Evolutionary conservation across 2,888 invertebrate species (phyloP), one percentile per base, ranked within the genome.

Genomic region (Parnassius smintheus): DNA sequence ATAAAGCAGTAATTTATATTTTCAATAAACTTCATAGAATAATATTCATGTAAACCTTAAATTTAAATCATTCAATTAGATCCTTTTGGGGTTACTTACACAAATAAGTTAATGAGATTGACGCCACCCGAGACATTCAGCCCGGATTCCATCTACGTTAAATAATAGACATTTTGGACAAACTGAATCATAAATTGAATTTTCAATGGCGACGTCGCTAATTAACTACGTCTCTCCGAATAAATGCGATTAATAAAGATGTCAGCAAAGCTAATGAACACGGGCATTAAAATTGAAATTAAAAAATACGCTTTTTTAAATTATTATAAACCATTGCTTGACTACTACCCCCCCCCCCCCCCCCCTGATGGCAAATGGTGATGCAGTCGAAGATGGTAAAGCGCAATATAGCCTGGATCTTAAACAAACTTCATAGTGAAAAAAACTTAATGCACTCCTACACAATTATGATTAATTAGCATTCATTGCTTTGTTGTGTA

Each of bases 131-230:
- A 22, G 22, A 22, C 12, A 11, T 55, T 22, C 11, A 18, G 4
- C 12, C 55, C 22, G 55, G 22, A 55, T 44, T 45, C 22, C 45
- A 55, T 55, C 55, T 45, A 45, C 11, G 45, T 22, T 7, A 25
- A 45, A 55, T 55, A 55, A 55, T 55, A 45, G 45, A 55, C 45
- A 12, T 54, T 50, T 22, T 44, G 25, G 44, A 49, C 61, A 45
- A 56, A 61, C 25, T 58, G 58, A 62, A 58, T 62, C 54, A 54
- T 48, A 54, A 57, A 58, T 58, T 44, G 11, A 58, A 54, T 58
- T 58, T 45, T 54, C 62, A 62, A 58, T 13, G 50, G 22, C 44
- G 45, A 13, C 10, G 46, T 50, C 35, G 53, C n/a, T 49, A 61
- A 55, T 59, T 62, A 49, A 62, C 35, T 13, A 45, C 57, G 49